phyloP scores from a whole-genome alignment of 2,797 vertebrate species.

The Cyclura pinguis region DNA sequence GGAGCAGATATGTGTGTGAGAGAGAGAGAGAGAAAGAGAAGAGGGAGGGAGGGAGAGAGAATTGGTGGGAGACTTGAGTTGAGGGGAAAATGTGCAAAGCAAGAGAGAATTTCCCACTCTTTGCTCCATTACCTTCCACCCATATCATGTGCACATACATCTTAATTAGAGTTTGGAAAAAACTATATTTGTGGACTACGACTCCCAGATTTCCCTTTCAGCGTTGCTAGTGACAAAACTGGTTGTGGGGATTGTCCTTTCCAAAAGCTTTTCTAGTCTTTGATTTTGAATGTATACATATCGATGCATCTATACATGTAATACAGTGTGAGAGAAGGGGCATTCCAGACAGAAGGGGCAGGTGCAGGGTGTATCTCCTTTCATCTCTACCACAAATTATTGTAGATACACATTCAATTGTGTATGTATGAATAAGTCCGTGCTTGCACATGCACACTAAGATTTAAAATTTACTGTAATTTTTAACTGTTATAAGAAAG shows the following conservation, averaged over 20 bases:
- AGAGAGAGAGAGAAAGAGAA: background rate
- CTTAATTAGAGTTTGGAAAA: background rate
- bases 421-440: background rate
- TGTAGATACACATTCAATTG: background rate
- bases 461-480: background rate
- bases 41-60: no score
- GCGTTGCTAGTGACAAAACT: no score
- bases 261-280: background rate
- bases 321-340: background rate
- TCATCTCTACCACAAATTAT: background rate
- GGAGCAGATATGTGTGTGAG: background rate
- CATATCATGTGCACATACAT: background rate
- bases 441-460: background rate
- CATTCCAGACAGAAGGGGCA: background rate
- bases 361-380: background rate
- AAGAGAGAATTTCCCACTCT: no score
- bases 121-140: background rate
- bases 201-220: no score
- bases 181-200: background rate
- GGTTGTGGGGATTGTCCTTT: background rate
- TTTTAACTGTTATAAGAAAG: slow-evolving; percentile 63
- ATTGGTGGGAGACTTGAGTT: background rate
- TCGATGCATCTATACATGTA: background rate
- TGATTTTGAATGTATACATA: background rate
- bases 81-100: background rate